Percentiles rank a stretch among this genome's conserved stretches.
phyloP scores from a whole-genome alignment of 2,888 invertebrate genomes.

The Xanthia icteritia region DNA sequence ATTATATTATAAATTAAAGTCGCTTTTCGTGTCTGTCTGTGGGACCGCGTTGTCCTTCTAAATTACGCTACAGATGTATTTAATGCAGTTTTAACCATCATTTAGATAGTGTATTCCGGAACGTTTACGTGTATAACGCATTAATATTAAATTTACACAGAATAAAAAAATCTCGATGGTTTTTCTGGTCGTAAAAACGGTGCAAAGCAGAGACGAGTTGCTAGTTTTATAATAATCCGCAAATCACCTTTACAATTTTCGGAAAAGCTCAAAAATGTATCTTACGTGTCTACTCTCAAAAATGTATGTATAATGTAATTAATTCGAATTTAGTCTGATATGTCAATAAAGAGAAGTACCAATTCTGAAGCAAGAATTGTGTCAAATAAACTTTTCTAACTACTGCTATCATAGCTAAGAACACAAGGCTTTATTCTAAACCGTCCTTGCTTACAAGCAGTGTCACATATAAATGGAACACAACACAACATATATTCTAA shows the following conservation, averaged over 20 bases:
- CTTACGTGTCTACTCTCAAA: not conserved
- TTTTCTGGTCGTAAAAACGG: too few relatives aligned
- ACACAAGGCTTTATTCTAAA: not conserved
- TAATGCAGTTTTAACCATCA: not conserved
- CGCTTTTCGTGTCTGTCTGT: too few relatives aligned
- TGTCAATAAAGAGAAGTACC: not conserved
- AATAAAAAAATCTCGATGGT: not conserved
- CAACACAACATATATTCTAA: not conserved
- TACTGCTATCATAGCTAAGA: not conserved
- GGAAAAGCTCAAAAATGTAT: too few relatives aligned
- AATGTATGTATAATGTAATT: not conserved
- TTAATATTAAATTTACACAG: not conserved
- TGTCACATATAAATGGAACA: not conserved
- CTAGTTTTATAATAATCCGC: not conserved
- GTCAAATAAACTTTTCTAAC: not conserved
- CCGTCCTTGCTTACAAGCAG: not conserved
- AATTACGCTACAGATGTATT: not conserved
- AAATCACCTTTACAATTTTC: not conserved
- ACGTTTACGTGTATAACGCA: not conserved
- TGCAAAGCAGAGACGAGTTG: not conserved
- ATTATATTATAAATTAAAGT: not conserved
- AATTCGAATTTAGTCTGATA: not conserved
- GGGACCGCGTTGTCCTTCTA: not conserved
- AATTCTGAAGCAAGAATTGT: not conserved
- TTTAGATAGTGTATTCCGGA: not conserved